Evolutionary conservation across 2,113 vertebrate genomes (phyloP).

Genomic region (Mirounga angustirostris): DNA sequence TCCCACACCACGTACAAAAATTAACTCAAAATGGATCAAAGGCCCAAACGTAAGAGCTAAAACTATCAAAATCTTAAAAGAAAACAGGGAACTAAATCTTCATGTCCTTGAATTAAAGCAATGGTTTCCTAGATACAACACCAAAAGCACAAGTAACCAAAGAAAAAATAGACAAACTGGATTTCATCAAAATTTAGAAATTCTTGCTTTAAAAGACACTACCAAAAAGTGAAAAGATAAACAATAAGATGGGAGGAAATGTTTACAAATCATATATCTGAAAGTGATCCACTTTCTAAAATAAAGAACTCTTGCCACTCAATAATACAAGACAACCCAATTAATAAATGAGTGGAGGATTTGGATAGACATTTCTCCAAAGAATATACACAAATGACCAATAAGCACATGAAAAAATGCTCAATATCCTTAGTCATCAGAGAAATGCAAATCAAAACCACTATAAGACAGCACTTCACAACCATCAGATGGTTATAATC

Average conservation of each 20-base stretch:
- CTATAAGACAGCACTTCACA: not conserved
- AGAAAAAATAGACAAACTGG: not conserved
- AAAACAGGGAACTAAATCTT: not conserved
- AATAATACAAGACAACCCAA: constrained; percentile 2
- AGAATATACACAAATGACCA: not conserved
- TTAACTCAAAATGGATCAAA: constrained; percentile 16
- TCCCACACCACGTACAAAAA: not conserved
- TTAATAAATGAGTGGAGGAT: constrained; percentile 4
- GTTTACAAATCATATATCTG: not conserved
- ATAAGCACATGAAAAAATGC: not conserved
- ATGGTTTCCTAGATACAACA: not conserved
- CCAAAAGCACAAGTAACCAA: not conserved
- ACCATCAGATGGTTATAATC: not conserved
- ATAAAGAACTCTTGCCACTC: not conserved
- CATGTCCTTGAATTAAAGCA: not conserved
- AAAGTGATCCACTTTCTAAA: not conserved
- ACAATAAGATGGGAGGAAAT: not conserved
- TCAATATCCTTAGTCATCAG: not conserved
- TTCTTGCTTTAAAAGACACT: not conserved
- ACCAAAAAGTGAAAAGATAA: constrained; percentile 21
- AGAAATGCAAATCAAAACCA: not conserved
- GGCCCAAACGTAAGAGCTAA: not conserved
- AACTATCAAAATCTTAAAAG: not conserved
- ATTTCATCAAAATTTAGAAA: constrained; percentile 14
- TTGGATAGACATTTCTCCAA: constrained; percentile 1